phyloP scores from a whole-genome alignment of 2,888 invertebrate genomes.

The Caenorhabditis zanzibari region DNA sequence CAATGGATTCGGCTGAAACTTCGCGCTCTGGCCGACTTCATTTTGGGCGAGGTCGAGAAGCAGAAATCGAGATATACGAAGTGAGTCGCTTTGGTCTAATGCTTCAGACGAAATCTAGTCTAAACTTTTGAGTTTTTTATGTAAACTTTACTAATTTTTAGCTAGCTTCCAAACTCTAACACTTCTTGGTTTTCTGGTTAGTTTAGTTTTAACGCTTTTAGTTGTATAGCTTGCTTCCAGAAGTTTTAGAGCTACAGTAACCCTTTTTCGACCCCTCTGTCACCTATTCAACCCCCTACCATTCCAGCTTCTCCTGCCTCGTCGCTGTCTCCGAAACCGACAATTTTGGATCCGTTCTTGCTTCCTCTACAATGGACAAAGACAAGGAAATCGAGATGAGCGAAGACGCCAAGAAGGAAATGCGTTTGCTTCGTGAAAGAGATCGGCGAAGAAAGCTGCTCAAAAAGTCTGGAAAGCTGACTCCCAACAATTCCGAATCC shows the following conservation, averaged over 20 bases:
- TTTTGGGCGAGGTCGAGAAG: constrained; percentile 72
- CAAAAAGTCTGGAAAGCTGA: constrained; percentile 41
- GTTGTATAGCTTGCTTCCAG: too few relatives aligned
- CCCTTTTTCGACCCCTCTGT: not conserved
- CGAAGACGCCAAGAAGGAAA: constrained; percentile 70
- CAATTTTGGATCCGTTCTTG: constrained; percentile 46
- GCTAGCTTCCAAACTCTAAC: not conserved
- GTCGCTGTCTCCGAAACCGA: constrained; percentile 70
- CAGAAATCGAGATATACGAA: constrained; percentile 69
- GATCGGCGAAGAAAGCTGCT: constrained; percentile 58
- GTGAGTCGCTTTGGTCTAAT: constrained; percentile 43
- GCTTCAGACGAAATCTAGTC: not conserved
- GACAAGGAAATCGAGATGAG: constrained; percentile 71
- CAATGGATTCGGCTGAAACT: constrained; percentile 71
- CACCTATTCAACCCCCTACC: not conserved
- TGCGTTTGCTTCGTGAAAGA: constrained; percentile 62
- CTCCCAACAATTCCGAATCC: constrained; percentile 46
- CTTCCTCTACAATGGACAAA: constrained; percentile 37
- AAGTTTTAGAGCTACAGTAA: not conserved
- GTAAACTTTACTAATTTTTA: not conserved
- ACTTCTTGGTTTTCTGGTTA: not conserved
- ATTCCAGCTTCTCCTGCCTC: constrained; percentile 72
- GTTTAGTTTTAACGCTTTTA: too few relatives aligned
- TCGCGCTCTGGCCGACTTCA: constrained; percentile 67
- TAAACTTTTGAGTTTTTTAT: not conserved